A percentile compares a stretch with the other conserved stretches of the same genome.
Evolutionary conservation across 2,888 invertebrate genomes (phyloP).

Genomic region (Euclidia mi): DNA sequence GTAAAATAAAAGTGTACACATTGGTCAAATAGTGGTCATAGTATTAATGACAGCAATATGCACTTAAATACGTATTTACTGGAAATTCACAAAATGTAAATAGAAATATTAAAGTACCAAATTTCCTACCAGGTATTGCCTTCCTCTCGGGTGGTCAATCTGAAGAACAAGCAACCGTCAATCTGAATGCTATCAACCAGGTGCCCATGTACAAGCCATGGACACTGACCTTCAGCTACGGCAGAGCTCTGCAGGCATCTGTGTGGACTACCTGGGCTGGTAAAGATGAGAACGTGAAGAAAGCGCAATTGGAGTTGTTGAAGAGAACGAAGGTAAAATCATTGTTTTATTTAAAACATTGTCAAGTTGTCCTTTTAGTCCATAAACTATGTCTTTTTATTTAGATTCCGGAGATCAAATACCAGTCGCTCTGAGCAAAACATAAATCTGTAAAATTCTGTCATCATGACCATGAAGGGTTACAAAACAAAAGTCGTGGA

Average conservation of each 20-base stretch:
- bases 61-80: no score
- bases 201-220: slow-evolving; percentile 96
- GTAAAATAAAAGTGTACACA: no score
- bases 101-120: neutral
- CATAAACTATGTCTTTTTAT: neutral
- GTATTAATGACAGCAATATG: no score
- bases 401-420: no score
- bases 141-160: slow-evolving; percentile 99
- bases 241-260: slow-evolving; percentile 98
- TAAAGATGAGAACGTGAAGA: slow-evolving; percentile 94
- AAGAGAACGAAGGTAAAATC: slow-evolving; percentile 96
- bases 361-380: neutral
- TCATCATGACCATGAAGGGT: no score
- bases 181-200: slow-evolving; percentile 98
- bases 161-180: slow-evolving; percentile 98
- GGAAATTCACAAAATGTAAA: no score
- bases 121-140: slow-evolving; percentile 93
- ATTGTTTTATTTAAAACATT: neutral
- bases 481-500: no score
- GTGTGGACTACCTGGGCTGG: slow-evolving; percentile 98
- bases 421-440: no score
- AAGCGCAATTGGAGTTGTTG: slow-evolving; percentile 96
- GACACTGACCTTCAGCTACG: slow-evolving; percentile 99
- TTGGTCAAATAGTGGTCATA: no score
- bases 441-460: no score